These are phyloP conservation scores for Palythoa grandiflora DNA, from an alignment of 92 coral and sea anemone genomes.

Conservation along the genomic window DNA sequence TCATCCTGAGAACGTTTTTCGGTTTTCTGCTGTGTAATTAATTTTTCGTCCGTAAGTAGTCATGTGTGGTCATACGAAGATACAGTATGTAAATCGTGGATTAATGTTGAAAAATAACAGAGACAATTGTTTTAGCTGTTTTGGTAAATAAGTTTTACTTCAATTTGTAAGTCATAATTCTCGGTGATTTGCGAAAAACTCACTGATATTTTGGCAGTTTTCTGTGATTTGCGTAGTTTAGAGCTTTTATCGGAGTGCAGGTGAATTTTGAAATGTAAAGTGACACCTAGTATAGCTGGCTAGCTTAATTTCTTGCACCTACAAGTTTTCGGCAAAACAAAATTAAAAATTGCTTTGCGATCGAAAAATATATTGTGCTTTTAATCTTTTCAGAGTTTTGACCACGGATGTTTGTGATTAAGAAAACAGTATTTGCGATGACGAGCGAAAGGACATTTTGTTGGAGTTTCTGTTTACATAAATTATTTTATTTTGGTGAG, in stretches of 20 bases:
- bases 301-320: too few species aligned
- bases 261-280: background rate
- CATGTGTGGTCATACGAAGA: background rate
- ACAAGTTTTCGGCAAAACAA: too few species aligned
- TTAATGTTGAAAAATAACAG: background rate
- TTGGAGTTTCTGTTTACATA: too few species aligned
- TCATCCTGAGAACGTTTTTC: too few species aligned
- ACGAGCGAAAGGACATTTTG: too few species aligned
- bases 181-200: background rate
- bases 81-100: background rate
- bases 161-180: background rate
- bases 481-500: too few species aligned
- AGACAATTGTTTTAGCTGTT: background rate
- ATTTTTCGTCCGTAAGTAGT: background rate
- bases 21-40: background rate
- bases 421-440: too few species aligned
- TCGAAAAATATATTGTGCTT: too few species aligned
- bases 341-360: too few species aligned
- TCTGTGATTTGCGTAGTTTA: background rate
- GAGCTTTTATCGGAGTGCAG: background rate
- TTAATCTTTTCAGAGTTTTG: too few species aligned
- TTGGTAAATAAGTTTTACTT: background rate
- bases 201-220: background rate
- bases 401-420: too few species aligned
- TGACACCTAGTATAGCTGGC: background rate